Base-by-base conservation (phyloP, 1,140 invertebrate genomes). In the Asbolus verrucosus region DNA sequence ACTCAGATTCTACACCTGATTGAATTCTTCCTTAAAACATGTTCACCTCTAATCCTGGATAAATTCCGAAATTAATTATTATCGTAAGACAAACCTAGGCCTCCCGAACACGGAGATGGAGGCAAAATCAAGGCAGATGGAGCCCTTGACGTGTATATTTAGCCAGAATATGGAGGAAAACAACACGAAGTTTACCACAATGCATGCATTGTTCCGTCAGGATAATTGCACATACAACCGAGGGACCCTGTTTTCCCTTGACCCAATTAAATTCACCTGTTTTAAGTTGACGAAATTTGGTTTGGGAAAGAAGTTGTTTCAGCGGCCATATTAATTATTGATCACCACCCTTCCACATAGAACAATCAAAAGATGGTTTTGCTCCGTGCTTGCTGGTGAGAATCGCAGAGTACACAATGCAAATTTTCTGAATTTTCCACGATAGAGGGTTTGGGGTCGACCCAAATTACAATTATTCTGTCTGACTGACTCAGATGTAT, bases 1-100 rank as follows among this genome's bases (percentile, higher is more conserved):
- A 50, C 43, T 15, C 11, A 2, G 6, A n/a, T 38, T 38, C 33
- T 4, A 27, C 24, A 27, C 24, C 8, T 27, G 24, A 8, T 27
- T 8, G 24, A 8, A 8, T n/a, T n/a, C n/a, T n/a, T n/a, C n/a
- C n/a, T n/a, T 27, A 14, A 27, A 27, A 27, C 21, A 24, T 24
- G 8, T 21, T 19, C 46, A 8, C 3, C 15, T 16, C 15, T 15
- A 43, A 14, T 27, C 8, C 24, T 2, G n/a, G 5, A 36, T 36
- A 27, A 54, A 54, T 27, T 21, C 27, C 21, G 27, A 27, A 21
- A 54, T 54, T 54, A 54, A 54, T 54, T 50, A 21, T 50, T 54
- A 54, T 11, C 33, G 33, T n/a, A 36, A 4, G 33, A 2, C 5
- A 36, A 11, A 36, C 11, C 33, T 36, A 11, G 11, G 6, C 33